Evolutionary conservation across 2,888 invertebrate species (phyloP).

Genomic region (Balanococcus diminutus): DNA sequence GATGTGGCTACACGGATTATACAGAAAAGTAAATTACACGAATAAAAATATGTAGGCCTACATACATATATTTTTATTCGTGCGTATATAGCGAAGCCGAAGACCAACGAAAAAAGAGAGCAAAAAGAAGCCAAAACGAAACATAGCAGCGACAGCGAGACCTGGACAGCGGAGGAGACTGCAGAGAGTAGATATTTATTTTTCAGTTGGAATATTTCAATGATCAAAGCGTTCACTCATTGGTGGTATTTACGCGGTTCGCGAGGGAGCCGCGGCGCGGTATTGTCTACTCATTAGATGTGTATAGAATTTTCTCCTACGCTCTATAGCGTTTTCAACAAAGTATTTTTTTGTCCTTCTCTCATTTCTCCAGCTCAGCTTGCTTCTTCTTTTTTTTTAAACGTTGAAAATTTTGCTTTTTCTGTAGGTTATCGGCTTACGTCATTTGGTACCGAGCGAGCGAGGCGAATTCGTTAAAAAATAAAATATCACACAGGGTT

Average conservation of each 20-base stretch:
- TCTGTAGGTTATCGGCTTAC: background rate
- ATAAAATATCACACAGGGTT: too few relatives aligned
- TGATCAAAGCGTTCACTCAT: background rate
- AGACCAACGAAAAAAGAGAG: background rate
- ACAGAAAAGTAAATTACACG: too few relatives aligned
- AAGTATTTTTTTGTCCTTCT: background rate
- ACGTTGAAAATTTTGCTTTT: background rate
- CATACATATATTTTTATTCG: too few relatives aligned
- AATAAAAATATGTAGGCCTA: too few relatives aligned
- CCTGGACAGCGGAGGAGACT: too few relatives aligned
- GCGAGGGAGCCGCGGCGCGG: background rate
- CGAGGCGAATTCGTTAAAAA: background rate
- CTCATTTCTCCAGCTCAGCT: background rate
- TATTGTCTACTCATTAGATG: background rate
- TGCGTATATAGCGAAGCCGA: too few relatives aligned
- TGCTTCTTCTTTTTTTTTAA: background rate
- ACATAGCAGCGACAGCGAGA: too few relatives aligned
- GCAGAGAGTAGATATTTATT: background rate
- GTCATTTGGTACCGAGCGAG: too few relatives aligned
- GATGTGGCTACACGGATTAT: too few relatives aligned
- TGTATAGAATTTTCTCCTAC: conserved; percentile 9
- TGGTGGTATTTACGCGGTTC: background rate
- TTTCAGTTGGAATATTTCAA: background rate
- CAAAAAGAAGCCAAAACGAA: background rate
- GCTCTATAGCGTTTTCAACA: background rate